These are phyloP conservation scores for Ylistrum balloti DNA, from an alignment of 1,140 invertebrate genomes.

Conservation along the genomic window DNA sequence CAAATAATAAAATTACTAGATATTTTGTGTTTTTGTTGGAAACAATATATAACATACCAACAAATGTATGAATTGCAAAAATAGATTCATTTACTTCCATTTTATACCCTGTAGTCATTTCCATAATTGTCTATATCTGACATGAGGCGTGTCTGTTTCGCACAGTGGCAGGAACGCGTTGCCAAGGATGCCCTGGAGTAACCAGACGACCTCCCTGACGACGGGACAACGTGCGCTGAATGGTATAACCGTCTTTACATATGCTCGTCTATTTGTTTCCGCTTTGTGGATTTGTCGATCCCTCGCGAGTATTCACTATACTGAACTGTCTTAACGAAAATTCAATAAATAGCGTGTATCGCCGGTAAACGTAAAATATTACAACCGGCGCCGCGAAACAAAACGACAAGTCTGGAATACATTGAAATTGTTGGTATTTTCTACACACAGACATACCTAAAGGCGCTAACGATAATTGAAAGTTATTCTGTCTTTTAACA, in stretches of 20 bases:
- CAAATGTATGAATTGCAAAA: conserved; percentile 1
- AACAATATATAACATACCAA: neutral
- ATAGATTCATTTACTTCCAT: neutral
- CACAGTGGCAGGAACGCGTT: neutral
- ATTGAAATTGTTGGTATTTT: conserved; percentile 2
- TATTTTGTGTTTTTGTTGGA: neutral
- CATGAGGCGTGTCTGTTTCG: neutral
- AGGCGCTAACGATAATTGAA: conserved; percentile 15
- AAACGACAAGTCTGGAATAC: conserved; percentile 10
- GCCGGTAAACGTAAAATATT: neutral
- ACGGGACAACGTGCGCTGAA: neutral
- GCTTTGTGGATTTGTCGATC: conserved; percentile 13
- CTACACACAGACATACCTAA: conserved; percentile 12
- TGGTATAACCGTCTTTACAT: neutral
- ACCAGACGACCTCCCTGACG: neutral
- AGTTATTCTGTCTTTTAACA: neutral
- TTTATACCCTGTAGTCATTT: neutral
- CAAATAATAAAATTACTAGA: neutral
- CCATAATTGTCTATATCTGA: neutral
- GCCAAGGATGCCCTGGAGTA: neutral
- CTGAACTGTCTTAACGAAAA: conserved; percentile 14
- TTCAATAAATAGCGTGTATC: conserved; percentile 1
- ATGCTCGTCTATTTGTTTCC: conserved; percentile 2
- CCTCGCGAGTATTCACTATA: conserved; percentile 32
- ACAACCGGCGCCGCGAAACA: neutral